Evolutionary conservation across 2,797 vertebrate species (phyloP), one percentile per base, ranked within the genome.

Genomic region (Malacoraja senta): DNA sequence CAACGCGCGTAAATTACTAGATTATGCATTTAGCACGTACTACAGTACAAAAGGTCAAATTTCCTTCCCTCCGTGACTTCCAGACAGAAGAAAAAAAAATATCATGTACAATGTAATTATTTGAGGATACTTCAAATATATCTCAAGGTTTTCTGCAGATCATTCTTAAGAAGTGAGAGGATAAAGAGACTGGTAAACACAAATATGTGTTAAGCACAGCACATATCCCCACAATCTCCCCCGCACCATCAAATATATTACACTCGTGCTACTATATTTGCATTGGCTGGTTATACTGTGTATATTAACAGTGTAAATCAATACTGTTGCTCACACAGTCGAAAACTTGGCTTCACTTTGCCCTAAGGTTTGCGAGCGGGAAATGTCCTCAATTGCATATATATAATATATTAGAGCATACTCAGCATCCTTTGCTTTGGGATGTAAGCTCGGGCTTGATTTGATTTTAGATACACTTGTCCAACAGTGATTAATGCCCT

Each of bases 231-330:
- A 26, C 32, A 91, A 24, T 19, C 68, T 71, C 88, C 88, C 19
- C 17, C 88, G 44, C 35, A 38, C 32, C 19, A 91, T 91, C 68
- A 24, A 91, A 26, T 15, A 1, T 91, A 44, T 91, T 68, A 19
- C 35, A 72, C 65, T 21, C 65, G 26, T 71, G 65, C 88, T 72
- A 91, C 88, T 71, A 65, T 91, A 91, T 91, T 91, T 71, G 88
- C 88, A 72, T 91, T 72, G 88, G 88, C 65, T 71, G 68, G 19
- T 91, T 72, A 38, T 12, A 26, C 19, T 72, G 88, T 44, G 68
- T 72, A 91, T 72, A 91, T 44, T 71, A 91, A 91, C 88, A 21
- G 24, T 17, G 17, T 68, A 71, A 35, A 35, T 91, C 88, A 91
- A 91, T 72, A 72, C 68, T 38, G 65, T 35, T 91, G 88, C 26